Evolutionary conservation across 2,113 vertebrate genomes (phyloP), one percentile per base, ranked within the genome.

Genomic region (Plectropomus leopardus): DNA sequence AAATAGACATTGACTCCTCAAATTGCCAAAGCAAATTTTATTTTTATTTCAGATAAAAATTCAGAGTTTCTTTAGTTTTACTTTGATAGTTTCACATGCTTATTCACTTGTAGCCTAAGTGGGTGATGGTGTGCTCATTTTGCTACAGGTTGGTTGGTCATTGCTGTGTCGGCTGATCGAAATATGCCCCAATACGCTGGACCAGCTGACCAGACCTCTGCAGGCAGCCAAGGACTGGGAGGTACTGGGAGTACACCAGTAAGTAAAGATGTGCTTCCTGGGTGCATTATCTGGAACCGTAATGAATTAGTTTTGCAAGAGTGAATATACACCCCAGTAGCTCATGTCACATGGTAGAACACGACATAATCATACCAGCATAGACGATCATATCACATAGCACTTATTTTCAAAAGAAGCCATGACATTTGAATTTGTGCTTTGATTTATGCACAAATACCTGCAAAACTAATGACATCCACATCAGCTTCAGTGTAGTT

Each of bases 81-180:
- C 36, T 44, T 48, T 6, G 28, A 11, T 4, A 28, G 7, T 28
- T 42, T 30, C 28, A 14, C 48, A 3, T 1, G 19, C 2, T 15
- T 17, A 0, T 42, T 54, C 24, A n/a, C 9, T 19, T 51, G 5
- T 3, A n/a, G 3, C 16, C 7, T 4, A 59, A 50, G 1, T 10
- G n/a, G n/a, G 40, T 59, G 21, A 17, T 13, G n/a, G 7, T 55
- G 28, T 47, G 0, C 16, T 70, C 21, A 59, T 32, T 10, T 63
- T 34, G 23, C 26, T 36, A 0, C 84, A 99, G 98, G 94, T 95
- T 67, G 97, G 97, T 58, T 98, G 97, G 97, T 96, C 96, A 0
- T 88, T 99, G 81, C 87, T 99, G 16, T 98, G 97, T 89, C 96
- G 95, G 84, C 94, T 99, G 90, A 96, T 99, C 83, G 96, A 98